These are phyloP conservation scores for Knipowitschia caucasica DNA, from an alignment of 2,797 vertebrate genomes.

Conservation along the genomic window DNA sequence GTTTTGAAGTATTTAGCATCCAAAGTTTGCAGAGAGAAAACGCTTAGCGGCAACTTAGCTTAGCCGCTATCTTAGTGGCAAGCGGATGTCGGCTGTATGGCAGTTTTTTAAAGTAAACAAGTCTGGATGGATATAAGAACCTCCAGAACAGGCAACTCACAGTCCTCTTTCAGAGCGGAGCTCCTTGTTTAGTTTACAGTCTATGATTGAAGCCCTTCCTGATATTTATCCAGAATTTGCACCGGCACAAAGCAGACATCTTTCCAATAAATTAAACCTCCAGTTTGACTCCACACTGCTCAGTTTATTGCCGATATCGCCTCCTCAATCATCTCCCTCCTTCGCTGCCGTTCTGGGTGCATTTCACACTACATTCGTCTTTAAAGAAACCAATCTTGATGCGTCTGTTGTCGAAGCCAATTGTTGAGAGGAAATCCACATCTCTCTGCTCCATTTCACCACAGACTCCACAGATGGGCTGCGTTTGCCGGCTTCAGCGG, in stretches of 20 bases:
- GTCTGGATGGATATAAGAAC: too few relatives aligned
- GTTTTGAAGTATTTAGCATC: too few relatives aligned
- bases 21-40: too few relatives aligned
- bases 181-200: too few relatives aligned
- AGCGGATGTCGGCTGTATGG: too few relatives aligned
- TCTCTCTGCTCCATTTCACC: constrained; percentile 42
- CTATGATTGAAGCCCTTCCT: not conserved
- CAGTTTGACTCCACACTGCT: constrained; percentile 43
- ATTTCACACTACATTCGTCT: constrained; percentile 28
- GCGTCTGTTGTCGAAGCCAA: constrained; percentile 40
- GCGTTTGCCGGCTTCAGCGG: constrained; percentile 35
- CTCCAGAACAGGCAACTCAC: too few relatives aligned
- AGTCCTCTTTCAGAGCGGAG: too few relatives aligned
- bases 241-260: not conserved
- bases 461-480: constrained; percentile 48
- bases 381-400: constrained; percentile 27
- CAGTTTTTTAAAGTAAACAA: too few relatives aligned
- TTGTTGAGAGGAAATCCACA: constrained; percentile 55
- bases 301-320: constrained; percentile 38
- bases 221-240: not conserved
- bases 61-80: too few relatives aligned
- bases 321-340: constrained; percentile 43
- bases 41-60: too few relatives aligned
- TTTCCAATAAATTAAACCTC: not conserved
- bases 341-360: constrained; percentile 32